Evolutionary conservation across 1,140 invertebrate species (phyloP), one percentile per base, ranked within the genome.

Genomic region (Plectrocnemia conspersa): DNA sequence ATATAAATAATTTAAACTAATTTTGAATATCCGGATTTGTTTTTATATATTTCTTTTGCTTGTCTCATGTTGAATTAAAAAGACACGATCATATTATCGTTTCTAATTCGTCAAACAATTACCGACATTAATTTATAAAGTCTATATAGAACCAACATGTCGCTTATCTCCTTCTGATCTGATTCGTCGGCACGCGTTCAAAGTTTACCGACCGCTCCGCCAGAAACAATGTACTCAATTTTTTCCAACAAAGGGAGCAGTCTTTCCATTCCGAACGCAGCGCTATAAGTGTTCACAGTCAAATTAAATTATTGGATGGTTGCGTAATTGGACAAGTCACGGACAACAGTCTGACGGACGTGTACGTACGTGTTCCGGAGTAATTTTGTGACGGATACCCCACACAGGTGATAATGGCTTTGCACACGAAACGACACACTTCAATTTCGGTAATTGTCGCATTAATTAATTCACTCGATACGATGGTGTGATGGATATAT

Each of bases 261-360:
- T 19, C 44, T 47, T 6, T 47, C 11, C 44, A 23, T 47, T 56
- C 25, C 52, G 52, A 32, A 35, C 40, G 29, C 11, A 2, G 36
- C 24, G 1, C 56, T 29, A 19, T 32, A 54, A 59, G 52, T 54
- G 57, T 54, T 53, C 41, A 41, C 44, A 33, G 45, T 29, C 52
- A 52, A 59, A 59, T 59, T 59, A 59, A 50, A 59, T 59, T 54
- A 52, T 52, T 53, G 57, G 29, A 52, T 45, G 47, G 48, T 41
- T 32, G 40, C 36, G 49, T 59, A 59, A 59, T 59, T 59, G 57
- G 32, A 50, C 52, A 27, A 54, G 57, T 59, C 57, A 59, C 57
- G 57, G 25, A 52, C 33, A n/a, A 32, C 44, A 15, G 44, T 16
- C 27, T 25, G 18, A 32, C 35, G 36, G 38, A 32, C 32, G 32